A percentile compares a stretch with the other conserved stretches of the same genome.
phyloP scores from a whole-genome alignment of 1,140 invertebrate genomes.

The Camponotus vicinus region DNA sequence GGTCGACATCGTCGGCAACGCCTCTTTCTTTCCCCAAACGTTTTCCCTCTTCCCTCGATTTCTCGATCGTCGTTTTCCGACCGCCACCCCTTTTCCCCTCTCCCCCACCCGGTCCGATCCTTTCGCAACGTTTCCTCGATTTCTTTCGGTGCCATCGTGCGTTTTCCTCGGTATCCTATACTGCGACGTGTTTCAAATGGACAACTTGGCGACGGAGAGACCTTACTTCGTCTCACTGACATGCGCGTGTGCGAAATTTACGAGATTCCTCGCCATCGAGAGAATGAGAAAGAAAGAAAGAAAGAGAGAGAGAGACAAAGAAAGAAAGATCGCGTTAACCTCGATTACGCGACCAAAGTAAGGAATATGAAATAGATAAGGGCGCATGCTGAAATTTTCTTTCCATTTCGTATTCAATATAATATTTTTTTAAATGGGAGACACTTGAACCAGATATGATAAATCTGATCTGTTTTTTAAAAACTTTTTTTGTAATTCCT shows the following conservation, averaged over 20 bases:
- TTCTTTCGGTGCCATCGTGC: conserved; percentile 63
- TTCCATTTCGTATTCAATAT: not conserved
- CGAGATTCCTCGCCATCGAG: conserved; percentile 62
- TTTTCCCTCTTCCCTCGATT: not conserved
- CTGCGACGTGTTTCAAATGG: conserved; percentile 74
- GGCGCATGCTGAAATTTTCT: not conserved
- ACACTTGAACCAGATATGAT: not conserved
- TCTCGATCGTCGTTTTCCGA: conserved; percentile 15
- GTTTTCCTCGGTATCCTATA: conserved; percentile 54
- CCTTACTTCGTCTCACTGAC: conserved; percentile 60
- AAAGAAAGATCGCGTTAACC: conserved; percentile 71
- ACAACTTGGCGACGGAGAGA: conserved; percentile 78
- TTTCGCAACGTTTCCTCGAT: conserved; percentile 61
- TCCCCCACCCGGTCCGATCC: not conserved
- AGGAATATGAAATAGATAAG: conserved; percentile 25
- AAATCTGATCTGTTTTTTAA: not conserved
- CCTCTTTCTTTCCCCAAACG: conserved; percentile 38
- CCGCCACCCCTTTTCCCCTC: not conserved
- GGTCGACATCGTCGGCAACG: conserved; percentile 39
- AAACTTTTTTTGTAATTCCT: too few relatives aligned
- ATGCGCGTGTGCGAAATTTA: conserved; percentile 75
- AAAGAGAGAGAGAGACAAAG: too few relatives aligned
- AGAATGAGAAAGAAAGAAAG: conserved; percentile 4
- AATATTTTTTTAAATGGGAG: not conserved
- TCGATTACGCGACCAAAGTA: conserved; percentile 74